Evolutionary conservation across 2,888 invertebrate species (phyloP), one percentile per base, ranked within the genome.

Genomic region (Aphidius colemani): DNA sequence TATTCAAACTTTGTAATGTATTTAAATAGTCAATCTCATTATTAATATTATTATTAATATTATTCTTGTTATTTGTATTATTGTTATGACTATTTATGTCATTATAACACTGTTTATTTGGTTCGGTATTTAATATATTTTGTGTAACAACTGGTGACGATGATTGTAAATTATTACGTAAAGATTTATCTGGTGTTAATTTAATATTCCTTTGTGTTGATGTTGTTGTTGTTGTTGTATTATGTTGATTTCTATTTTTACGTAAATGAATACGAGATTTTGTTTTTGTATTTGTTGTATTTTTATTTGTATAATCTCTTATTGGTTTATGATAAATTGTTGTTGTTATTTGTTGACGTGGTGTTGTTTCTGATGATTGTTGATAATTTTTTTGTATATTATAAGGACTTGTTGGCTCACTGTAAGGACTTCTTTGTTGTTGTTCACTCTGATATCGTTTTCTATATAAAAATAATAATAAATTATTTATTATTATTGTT

Each of bases 381-480:
- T 71, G 68, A 58, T 70, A 71, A 63, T 69, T 72, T 57, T 68
- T 70, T 44, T 74, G 74, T 39, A 69, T 68, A 18, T 18, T 18
- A 67, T 72, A 71, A 41, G 75, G 74, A 63, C 73, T 68, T 53
- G 74, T 68, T 49, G 77, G 78, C 49, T 71, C 77, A 48, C 72
- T 69, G 61, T 76, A 73, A 10, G 78, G 73, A 66, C 72, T 75
- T 46, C 75, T 70, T 66, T 77, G 75, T 53, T 71, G 66, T 61
- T 78, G 79, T 61, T 80, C 79, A 63, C 74, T 75, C 67, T 80
- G 78, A 66, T 78, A 76, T 67, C 80, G 80, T 79, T 80, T 80
- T 72, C 80, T 80, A 64, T 7, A 45, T 44, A 44, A 45, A 53
- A 8, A 59, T 13, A 63, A 6, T 11, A 8, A 46, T 9, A 18